Conservation (phyloP, 2,888 invertebrate genomes). For the Drosophila bunnanda region DNA sequence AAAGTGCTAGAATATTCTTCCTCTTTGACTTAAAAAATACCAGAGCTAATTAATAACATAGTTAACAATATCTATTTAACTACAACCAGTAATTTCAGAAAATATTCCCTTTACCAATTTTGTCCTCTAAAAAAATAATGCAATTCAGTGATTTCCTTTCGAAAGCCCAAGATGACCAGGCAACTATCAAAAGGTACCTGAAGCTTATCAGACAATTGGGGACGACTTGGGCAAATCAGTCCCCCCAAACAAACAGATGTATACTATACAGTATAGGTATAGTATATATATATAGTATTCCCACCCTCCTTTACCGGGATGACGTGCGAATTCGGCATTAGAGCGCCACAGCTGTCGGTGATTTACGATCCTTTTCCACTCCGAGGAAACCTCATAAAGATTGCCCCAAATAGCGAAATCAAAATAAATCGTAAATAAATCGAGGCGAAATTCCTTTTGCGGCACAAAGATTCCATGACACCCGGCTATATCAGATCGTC, state of each 20-base stretch:
- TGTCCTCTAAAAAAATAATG: background rate
- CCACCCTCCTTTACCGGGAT: background rate
- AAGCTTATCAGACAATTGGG: constrained; percentile 20
- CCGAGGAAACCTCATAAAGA: constrained; percentile 61
- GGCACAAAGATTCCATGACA: constrained; percentile 39
- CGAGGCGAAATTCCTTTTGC: constrained; percentile 41
- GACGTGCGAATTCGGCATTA: constrained; percentile 33
- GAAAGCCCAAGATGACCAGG: constrained; percentile 5
- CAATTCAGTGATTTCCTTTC: background rate
- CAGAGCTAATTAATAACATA: background rate
- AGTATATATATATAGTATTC: background rate
- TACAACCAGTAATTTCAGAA: no score
- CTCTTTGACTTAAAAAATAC: no score
- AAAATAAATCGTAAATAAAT: constrained; percentile 77
- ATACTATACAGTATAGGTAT: background rate
- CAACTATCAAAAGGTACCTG: background rate
- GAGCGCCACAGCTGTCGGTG: constrained; percentile 25
- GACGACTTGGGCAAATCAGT: background rate
- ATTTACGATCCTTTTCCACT: constrained; percentile 51
- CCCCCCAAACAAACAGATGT: background rate
- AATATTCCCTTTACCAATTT: background rate
- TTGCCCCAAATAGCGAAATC: constrained; percentile 56
- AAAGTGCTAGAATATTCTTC: no score
- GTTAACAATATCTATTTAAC: no score
- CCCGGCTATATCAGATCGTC: constrained; percentile 56